Evolutionary conservation across 2,113 vertebrate species (phyloP).

Genomic region (Podocnemis expansa): DNA sequence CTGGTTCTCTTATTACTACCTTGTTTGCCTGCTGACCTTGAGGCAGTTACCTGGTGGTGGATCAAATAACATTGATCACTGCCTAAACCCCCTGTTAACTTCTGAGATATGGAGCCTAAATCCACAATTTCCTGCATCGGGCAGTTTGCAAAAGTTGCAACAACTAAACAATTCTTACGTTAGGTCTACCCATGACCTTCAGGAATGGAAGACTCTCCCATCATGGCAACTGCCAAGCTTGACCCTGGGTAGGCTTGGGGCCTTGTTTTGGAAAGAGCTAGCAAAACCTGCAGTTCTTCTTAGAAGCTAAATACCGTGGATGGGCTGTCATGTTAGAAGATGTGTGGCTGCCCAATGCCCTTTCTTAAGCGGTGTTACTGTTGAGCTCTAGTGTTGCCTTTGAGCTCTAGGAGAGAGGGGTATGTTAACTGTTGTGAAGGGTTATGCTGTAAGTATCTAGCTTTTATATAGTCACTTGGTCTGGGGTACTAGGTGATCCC

Average conservation of each 20-base stretch:
- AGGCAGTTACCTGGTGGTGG: background rate
- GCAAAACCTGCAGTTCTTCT: background rate
- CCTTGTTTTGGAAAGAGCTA: background rate
- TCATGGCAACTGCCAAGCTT: background rate
- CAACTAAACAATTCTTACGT: background rate
- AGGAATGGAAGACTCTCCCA: background rate
- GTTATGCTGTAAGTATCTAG: background rate
- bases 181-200: background rate
- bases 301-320: background rate
- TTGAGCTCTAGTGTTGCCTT: background rate
- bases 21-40: background rate
- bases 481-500: background rate
- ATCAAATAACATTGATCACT: background rate
- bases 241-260: background rate
- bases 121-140: background rate
- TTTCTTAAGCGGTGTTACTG: background rate
- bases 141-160: background rate
- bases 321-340: background rate
- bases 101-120: background rate
- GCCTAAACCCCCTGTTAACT: background rate
- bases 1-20: background rate
- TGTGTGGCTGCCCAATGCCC: background rate
- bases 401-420: background rate
- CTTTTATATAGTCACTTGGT: background rate
- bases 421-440: background rate